Percentiles rank a stretch among this genome's conserved stretches.
Conservation (phyloP, 2,888 invertebrate species). For the Thumatha senex region DNA sequence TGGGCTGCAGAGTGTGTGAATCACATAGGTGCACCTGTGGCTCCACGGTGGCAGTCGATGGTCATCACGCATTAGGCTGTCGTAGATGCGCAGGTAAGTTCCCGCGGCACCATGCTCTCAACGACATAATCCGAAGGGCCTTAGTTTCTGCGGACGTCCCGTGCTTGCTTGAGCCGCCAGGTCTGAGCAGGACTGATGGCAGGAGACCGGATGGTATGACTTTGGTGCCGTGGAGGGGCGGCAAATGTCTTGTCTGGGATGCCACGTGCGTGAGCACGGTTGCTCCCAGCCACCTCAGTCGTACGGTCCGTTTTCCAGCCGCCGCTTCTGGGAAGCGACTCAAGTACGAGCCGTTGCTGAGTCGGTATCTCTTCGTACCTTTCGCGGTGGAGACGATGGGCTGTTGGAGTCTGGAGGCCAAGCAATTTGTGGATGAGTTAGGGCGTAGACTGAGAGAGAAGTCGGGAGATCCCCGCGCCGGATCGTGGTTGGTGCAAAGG, state of each 20-base stretch:
- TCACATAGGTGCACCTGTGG: neutral
- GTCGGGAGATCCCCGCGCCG: too few species aligned
- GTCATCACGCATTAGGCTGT: neutral
- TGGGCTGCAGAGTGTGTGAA: neutral
- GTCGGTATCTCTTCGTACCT: too few species aligned
- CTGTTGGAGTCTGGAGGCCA: too few species aligned
- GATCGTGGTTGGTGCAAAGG: too few species aligned
- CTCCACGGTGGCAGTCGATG: neutral
- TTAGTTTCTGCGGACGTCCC: neutral
- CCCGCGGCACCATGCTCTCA: neutral
- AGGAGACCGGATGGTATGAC: neutral
- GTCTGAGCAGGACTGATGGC: neutral
- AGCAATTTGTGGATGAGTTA: too few species aligned
- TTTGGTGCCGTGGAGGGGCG: neutral
- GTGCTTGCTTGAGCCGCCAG: neutral
- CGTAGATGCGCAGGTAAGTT: neutral
- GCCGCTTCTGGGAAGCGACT: too few species aligned
- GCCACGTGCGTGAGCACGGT: neutral
- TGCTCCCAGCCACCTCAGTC: neutral
- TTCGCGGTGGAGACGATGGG: too few species aligned
- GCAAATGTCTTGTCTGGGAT: neutral
- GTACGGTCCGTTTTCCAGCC: too few species aligned
- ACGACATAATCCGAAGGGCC: neutral
- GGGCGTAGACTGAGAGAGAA: too few species aligned
- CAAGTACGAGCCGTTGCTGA: too few species aligned